phyloP scores from a whole-genome alignment of 2,797 vertebrate genomes.

The Enteromius thamalakanensis region DNA sequence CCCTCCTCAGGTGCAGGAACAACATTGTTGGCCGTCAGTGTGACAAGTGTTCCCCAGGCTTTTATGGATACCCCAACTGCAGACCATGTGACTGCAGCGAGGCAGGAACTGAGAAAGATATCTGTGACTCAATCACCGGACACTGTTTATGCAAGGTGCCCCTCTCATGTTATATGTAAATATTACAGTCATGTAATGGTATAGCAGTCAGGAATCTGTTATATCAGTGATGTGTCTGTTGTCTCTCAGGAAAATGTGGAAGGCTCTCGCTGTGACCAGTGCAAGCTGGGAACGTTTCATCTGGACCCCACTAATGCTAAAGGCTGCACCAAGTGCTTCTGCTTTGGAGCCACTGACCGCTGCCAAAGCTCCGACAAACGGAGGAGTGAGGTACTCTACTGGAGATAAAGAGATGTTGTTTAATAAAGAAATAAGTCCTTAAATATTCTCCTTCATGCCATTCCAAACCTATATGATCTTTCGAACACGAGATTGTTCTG shows the following conservation, averaged over 20 bases:
- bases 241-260: slow-evolving; percentile 91
- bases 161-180: neutral
- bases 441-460: too few species aligned
- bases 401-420: neutral
- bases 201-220: neutral
- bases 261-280: slow-evolving; percentile 87
- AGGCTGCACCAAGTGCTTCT: slow-evolving; percentile 98
- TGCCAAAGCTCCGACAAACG: slow-evolving; percentile 84
- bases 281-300: slow-evolving; percentile 90
- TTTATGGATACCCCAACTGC: slow-evolving; percentile 89
- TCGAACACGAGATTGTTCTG: neutral
- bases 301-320: slow-evolving; percentile 91
- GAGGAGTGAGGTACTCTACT: slow-evolving; percentile 79
- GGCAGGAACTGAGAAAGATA: slow-evolving; percentile 80
- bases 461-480: too few species aligned
- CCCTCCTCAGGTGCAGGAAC: slow-evolving; percentile 84
- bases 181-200: neutral
- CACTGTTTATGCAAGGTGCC: slow-evolving; percentile 92
- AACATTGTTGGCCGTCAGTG: slow-evolving; percentile 89
- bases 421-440: neutral
- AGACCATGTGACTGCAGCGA: slow-evolving; percentile 86
- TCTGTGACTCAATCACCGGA: slow-evolving; percentile 85
- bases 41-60: slow-evolving; percentile 87
- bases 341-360: slow-evolving; percentile 93
- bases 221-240: neutral